These are phyloP conservation scores for Diorhabda carinulata DNA, from an alignment of 1,140 invertebrate species.

Conservation along the genomic window DNA sequence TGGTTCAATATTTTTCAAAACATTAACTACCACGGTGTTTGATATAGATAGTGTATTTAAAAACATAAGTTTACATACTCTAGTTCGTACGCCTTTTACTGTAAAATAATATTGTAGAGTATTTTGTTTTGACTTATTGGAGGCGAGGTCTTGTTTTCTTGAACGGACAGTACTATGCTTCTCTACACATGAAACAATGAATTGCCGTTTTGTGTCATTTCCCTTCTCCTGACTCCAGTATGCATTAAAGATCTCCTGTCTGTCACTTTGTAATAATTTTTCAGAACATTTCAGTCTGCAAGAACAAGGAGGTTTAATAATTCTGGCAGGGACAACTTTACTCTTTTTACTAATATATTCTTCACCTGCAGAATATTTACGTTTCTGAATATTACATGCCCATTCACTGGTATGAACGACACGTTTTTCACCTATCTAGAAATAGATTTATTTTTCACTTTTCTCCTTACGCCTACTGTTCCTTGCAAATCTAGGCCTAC, in stretches of 20 bases:
- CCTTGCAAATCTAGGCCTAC: too few species aligned
- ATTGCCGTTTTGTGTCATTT: slow-evolving; percentile 11
- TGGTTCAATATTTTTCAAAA: slow-evolving; percentile 11
- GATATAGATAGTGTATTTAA: slow-evolving; percentile 17
- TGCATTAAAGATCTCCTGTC: slow-evolving; percentile 7
- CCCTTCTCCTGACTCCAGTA: slow-evolving; percentile 11
- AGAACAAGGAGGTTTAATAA: slow-evolving; percentile 16
- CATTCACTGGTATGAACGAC: slow-evolving; percentile 1
- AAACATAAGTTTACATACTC: slow-evolving; percentile 17
- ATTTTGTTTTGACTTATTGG: slow-evolving; percentile 17
- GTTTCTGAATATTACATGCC: slow-evolving; percentile 16
- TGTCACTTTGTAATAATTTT: slow-evolving; percentile 6
- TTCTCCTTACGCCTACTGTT: too few species aligned
- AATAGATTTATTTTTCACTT: too few species aligned
- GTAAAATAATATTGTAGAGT: slow-evolving; percentile 18
- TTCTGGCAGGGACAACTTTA: slow-evolving; percentile 14
- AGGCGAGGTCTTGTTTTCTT: slow-evolving; percentile 14
- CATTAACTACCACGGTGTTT: slow-evolving; percentile 11
- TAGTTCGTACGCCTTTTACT: slow-evolving; percentile 12
- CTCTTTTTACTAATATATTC: slow-evolving; percentile 17
- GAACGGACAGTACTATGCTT: slow-evolving; percentile 14
- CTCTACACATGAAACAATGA: slow-evolving; percentile 9
- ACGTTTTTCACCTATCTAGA: too few species aligned
- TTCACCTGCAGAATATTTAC: slow-evolving; percentile 14
- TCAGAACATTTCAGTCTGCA: slow-evolving; percentile 14